These are phyloP conservation scores for Micrasema longulum DNA, from an alignment of 1,140 invertebrate species.

Conservation along the genomic window DNA sequence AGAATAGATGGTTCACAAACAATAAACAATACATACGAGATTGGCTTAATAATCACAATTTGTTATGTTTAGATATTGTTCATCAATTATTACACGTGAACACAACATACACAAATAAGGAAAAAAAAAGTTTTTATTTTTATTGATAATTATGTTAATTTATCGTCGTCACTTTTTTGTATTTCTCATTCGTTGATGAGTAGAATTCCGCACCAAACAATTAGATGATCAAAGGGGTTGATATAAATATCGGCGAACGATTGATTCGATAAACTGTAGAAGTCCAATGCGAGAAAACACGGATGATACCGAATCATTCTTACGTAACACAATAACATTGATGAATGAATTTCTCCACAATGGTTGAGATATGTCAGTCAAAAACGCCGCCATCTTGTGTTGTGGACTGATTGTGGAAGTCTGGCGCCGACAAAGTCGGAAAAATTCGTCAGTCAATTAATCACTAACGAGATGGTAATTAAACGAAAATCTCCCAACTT, in stretches of 20 bases:
- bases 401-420: neutral
- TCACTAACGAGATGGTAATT: constrained; percentile 54
- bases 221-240: neutral
- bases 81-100: no score
- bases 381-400: constrained; percentile 18
- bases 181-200: neutral
- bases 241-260: neutral
- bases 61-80: no score
- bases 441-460: constrained; percentile 44
- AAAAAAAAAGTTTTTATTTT: no score
- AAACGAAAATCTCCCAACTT: constrained; percentile 32
- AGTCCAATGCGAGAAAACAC: constrained; percentile 29
- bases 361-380: neutral
- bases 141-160: no score
- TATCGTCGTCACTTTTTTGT: no score
- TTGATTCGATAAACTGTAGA: no score
- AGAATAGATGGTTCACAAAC: no score
- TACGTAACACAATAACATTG: neutral
- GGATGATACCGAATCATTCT: constrained; percentile 2
- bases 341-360: constrained; percentile 5
- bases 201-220: neutral
- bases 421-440: constrained; percentile 45
- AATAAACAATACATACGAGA: no score
- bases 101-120: no score
- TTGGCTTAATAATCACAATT: no score